These are phyloP conservation scores for Chloroclysta siterata DNA, from an alignment of 2,888 invertebrate species.

Conservation along the genomic window DNA sequence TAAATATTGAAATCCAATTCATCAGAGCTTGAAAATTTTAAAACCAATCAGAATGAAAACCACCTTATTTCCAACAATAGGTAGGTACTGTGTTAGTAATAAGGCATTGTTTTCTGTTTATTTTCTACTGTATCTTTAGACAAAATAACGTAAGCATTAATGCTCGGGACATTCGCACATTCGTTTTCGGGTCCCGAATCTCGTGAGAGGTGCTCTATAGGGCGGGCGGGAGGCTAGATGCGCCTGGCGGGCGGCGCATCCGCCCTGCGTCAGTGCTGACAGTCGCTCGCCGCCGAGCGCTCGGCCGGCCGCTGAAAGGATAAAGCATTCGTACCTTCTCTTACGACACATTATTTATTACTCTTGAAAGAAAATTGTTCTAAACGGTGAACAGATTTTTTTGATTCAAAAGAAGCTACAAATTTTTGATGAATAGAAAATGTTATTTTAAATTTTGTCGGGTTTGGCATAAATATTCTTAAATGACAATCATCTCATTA, in stretches of 20 bases:
- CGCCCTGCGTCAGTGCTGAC: constrained; percentile 80
- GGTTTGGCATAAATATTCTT: constrained; percentile 21
- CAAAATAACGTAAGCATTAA: neutral
- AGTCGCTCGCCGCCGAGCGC: constrained; percentile 80
- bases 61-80: neutral
- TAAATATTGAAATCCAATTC: too few species aligned
- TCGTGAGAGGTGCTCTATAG: constrained; percentile 45
- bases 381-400: constrained; percentile 9
- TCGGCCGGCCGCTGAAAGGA: constrained; percentile 73
- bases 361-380: constrained; percentile 24
- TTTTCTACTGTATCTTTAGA: neutral
- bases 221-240: constrained; percentile 70
- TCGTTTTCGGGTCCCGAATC: constrained; percentile 48
- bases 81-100: too few species aligned
- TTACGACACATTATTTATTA: constrained; percentile 45
- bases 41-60: too few species aligned
- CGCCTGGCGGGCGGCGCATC: constrained; percentile 79
- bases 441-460: neutral
- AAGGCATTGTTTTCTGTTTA: neutral
- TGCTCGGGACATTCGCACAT: constrained; percentile 17
- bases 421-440: neutral
- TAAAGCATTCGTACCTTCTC: constrained; percentile 30
- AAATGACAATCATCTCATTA: constrained; percentile 50
- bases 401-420: neutral
- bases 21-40: too few species aligned